Base-by-base conservation (phyloP, 2,113 vertebrate genomes). In the Vidua chalybeata region DNA sequence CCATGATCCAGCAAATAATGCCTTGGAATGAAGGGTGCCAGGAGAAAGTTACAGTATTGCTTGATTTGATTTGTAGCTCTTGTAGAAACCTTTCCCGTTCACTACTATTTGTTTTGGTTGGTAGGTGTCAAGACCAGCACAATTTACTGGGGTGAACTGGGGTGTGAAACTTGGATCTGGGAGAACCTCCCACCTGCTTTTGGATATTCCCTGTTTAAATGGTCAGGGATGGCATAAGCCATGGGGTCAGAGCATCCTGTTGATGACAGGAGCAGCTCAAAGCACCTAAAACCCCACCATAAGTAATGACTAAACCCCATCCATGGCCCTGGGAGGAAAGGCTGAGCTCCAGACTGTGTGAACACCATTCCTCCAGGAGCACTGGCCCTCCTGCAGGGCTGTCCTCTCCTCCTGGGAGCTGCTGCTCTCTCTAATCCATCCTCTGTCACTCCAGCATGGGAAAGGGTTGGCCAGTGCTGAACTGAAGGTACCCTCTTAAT, bases 401-500 rank as follows among this genome's bases (percentile, higher is more conserved):
- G 56, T 61, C 35, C 27, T 52, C 33, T n/a, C 51, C 92, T 84
- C 64, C 56, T 39, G 41, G 2, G 15, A 48, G 55, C 64, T 87
- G 85, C 54, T 75, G 56, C 62, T 78, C 22, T 19, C 74, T 18
- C 48, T 37, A 10, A 55, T 35, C 66, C 14, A 5, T 78, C 43
- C 89, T 79, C 64, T 92, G 54, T 31, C 3, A 3, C 58, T 75
- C 75, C 58, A 54, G 66, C 3, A 1, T 0, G 1, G 75, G 31
- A 45, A 55, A 72, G 54, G 37, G 15, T 54, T 83, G 90, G 75
- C 84, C 24, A 0, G 19, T 23, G 18, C 48, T 80, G 63, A 76
- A 52, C 93, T 16, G 68, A 74, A 96, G 75, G 82, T 85, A 93
- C 74, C 68, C 82, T 75, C 88, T 86, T 94, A 93, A 94, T 95